Evolutionary conservation across 2,888 invertebrate species (phyloP), one percentile per base, ranked within the genome.

Genomic region (Gasteruption jaculator): DNA sequence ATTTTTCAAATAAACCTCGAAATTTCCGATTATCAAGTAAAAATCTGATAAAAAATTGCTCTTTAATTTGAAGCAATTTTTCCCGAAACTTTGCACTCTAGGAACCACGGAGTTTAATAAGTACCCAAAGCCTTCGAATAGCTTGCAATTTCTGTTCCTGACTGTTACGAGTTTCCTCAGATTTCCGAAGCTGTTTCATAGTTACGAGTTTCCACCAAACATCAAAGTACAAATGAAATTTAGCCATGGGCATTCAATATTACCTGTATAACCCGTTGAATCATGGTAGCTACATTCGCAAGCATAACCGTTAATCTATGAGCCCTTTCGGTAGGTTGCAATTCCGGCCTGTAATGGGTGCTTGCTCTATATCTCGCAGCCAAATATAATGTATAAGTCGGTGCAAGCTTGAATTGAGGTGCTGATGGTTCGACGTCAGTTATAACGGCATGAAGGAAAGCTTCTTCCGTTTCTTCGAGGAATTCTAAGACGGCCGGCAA

Each of bases 381-480:
- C 65, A 99, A 78, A 72, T 99, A 99, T 16, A 99, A 79, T 2
- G 94, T 89, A 74, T 97, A 99, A 18, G 96, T 95, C 0, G 97
- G 97, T 1, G 97, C 91, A 48, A 99, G 78, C 67, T 94, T 93
- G 75, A 97, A 97, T 54, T 91, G 89, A 8, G 88, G 88, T 44
- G 85, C 83, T 65, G 86, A 86, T 10, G 91, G 91, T 70, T 92
- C 93, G 52, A 93, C 79, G 53, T 93, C 85, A 22, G 87, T 82
- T 63, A 95, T 85, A 50, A 94, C 86, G 27, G 90, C 85, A 46
- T 86, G 85, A 36, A 97, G 76, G 73, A 96, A 92, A 54, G 87
- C 83, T 65, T 93, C 91, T 74, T 96, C 96, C 15, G 89, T 90
- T 54, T 91, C 91, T 73, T 96, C 94, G 16, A 91, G 86, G 72